A percentile compares a stretch with the other conserved stretches of the same genome.
These are phyloP conservation scores for Barnardius zonarius DNA, from an alignment of 2,113 vertebrate genomes.

Conservation along the genomic window DNA sequence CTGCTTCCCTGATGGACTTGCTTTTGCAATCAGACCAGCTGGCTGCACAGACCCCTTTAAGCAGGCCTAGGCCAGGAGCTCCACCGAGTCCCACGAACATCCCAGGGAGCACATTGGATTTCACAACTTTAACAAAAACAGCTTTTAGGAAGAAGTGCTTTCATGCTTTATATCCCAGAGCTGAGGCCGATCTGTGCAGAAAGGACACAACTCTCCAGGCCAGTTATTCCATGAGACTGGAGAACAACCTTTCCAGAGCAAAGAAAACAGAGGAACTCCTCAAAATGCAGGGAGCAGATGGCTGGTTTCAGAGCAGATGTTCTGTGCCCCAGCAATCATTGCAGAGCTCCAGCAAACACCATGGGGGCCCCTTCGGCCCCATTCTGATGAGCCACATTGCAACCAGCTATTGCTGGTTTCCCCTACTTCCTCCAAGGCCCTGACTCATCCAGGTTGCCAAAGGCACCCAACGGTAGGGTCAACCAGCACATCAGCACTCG, in stretches of 20 bases:
- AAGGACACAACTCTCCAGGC: neutral
- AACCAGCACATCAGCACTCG: neutral
- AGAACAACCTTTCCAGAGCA: neutral
- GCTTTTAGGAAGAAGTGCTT: neutral
- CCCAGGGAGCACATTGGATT: neutral
- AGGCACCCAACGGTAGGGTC: fast-evolving
- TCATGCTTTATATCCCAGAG: neutral
- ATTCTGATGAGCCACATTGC: fast-evolving
- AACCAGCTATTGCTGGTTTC: neutral
- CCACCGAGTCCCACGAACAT: neutral
- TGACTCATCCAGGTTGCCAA: neutral
- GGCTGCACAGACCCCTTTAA: neutral
- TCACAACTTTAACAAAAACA: neutral
- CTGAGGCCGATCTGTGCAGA: neutral
- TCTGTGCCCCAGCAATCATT: neutral
- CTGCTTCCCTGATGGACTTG: neutral
- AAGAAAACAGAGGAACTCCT: neutral
- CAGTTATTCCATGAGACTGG: neutral
- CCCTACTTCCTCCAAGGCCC: neutral
- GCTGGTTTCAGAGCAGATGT: neutral
- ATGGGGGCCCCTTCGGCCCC: fast-evolving
- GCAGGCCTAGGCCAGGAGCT: neutral
- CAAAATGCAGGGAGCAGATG: neutral
- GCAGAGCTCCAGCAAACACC: neutral
- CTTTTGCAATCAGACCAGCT: neutral